Evolutionary conservation across 2,888 invertebrate genomes (phyloP).

Genomic region (Drosophila engyochracea): DNA sequence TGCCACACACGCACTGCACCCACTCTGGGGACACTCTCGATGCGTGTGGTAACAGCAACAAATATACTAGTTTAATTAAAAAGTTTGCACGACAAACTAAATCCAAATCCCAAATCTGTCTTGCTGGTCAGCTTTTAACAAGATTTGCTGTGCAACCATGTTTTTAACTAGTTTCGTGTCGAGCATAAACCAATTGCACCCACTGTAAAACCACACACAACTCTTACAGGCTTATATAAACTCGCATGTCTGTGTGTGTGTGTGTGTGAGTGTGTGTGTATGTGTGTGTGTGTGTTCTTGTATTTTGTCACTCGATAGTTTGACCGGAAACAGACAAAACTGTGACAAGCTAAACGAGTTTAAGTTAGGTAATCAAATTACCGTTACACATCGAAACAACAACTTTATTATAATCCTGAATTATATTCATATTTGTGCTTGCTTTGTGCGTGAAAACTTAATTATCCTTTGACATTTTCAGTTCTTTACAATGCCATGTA

Average conservation of each 20-base stretch:
- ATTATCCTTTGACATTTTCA: too few relatives aligned
- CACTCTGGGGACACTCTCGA: constrained; percentile 3
- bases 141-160: constrained; percentile 61
- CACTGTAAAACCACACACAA: constrained; percentile 9
- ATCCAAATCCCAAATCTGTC: constrained; percentile 14
- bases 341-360: constrained; percentile 46
- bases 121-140: constrained; percentile 20
- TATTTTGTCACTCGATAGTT: constrained; percentile 24
- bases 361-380: constrained; percentile 54
- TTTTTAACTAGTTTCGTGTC: constrained; percentile 65
- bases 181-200: constrained; percentile 55
- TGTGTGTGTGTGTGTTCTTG: background rate
- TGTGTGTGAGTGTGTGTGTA: background rate
- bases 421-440: background rate
- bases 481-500: background rate
- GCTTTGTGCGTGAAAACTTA: background rate
- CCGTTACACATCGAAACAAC: constrained; percentile 8
- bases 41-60: constrained; percentile 54
- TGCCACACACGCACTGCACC: background rate
- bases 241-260: background rate
- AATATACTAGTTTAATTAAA: constrained; percentile 74
- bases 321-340: constrained; percentile 50
- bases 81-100: constrained; percentile 56
- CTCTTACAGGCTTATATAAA: background rate
- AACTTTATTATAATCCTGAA: background rate